These are phyloP conservation scores for Drosophila mimetica DNA, from an alignment of 2,888 invertebrate species.

Conservation along the genomic window DNA sequence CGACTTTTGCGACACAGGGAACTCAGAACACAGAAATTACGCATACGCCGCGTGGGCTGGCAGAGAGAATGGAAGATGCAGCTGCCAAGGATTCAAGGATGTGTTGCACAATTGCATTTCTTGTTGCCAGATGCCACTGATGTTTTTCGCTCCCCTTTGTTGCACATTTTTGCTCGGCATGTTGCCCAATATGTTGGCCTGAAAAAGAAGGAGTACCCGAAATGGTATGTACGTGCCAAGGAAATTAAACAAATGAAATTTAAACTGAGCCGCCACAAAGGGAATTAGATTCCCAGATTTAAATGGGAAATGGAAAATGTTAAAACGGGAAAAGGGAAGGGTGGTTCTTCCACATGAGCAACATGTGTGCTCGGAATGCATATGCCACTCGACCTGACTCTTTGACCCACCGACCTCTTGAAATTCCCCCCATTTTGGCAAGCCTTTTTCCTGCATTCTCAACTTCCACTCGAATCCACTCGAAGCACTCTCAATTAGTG, in stretches of 20 bases:
- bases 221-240: background rate
- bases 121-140: constrained; percentile 60
- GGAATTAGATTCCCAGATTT: constrained; percentile 23
- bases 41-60: constrained; percentile 55
- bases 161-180: constrained; percentile 50
- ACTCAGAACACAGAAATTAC: constrained; percentile 48
- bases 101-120: constrained; percentile 76
- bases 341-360: constrained; percentile 25
- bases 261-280: constrained; percentile 32
- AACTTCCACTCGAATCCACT: constrained; percentile 17
- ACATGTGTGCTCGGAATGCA: constrained; percentile 32
- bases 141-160: constrained; percentile 14
- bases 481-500: constrained; percentile 41
- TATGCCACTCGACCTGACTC: constrained; percentile 33
- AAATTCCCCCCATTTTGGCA: background rate
- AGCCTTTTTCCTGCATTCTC: background rate
- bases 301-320: background rate
- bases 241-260: constrained; percentile 54
- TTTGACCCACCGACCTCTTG: constrained; percentile 21
- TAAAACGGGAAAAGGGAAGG: background rate
- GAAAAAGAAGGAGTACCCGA: background rate
- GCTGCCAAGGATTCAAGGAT: constrained; percentile 47
- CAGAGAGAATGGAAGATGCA: constrained; percentile 5
- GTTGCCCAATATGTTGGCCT: constrained; percentile 67
- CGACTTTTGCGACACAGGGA: constrained; percentile 26